Evolutionary conservation across 1,140 invertebrate genomes (phyloP).

Genomic region (Pectinophora gossypiella): DNA sequence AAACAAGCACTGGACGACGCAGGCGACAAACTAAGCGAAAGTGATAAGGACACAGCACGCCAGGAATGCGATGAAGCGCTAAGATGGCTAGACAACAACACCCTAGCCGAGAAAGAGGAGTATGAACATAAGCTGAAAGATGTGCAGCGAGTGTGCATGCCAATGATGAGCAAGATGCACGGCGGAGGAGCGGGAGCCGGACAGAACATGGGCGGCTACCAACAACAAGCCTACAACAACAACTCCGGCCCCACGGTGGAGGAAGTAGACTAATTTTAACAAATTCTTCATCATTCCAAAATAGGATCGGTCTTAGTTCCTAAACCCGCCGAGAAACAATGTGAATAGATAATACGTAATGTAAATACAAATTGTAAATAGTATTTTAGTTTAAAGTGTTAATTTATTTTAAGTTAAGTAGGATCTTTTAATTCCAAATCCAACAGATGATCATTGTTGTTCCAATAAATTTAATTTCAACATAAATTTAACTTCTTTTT

Average conservation of each 20-base stretch:
- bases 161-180: slow-evolving; percentile 86
- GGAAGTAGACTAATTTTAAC: slow-evolving; percentile 73
- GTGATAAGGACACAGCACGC: slow-evolving; percentile 78
- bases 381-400: background rate
- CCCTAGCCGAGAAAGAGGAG: slow-evolving; percentile 87
- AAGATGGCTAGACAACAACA: slow-evolving; percentile 77
- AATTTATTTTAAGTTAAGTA: background rate
- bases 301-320: background rate
- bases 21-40: slow-evolving; percentile 74
- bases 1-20: slow-evolving; percentile 83
- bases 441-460: background rate
- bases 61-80: slow-evolving; percentile 74
- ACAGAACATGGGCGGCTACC: slow-evolving; percentile 30
- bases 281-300: background rate
- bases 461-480: background rate
- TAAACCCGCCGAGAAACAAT: background rate
- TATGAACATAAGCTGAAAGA: slow-evolving; percentile 86
- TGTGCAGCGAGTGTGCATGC: slow-evolving; percentile 80
- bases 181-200: slow-evolving; percentile 67
- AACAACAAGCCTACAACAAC: slow-evolving; percentile 6
- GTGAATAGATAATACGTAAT: background rate
- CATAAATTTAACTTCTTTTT: background rate
- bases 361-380: background rate
- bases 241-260: slow-evolving; percentile 79
- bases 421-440: background rate